Conservation (phyloP, 2,113 vertebrate genomes). For the Rallus limicola region DNA sequence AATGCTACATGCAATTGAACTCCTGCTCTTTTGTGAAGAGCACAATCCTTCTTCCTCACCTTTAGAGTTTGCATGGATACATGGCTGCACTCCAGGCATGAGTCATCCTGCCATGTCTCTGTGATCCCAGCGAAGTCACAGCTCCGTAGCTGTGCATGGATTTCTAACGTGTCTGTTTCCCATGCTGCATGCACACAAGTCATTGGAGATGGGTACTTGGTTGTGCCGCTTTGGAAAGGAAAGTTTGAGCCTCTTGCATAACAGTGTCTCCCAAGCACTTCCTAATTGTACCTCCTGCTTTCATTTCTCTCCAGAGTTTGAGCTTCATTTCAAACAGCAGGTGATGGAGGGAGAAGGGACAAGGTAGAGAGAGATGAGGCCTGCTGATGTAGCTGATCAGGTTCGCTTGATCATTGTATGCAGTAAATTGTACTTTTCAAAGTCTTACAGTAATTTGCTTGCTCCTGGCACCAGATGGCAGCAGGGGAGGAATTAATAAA, state of each 20-base stretch:
- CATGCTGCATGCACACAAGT: neutral
- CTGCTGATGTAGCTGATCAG: neutral
- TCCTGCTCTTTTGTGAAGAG: neutral
- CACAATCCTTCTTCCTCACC: neutral
- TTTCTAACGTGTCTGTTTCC: neutral
- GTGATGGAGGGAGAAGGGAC: neutral
- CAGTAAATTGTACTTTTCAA: neutral
- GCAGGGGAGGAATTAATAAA: constrained; percentile 25
- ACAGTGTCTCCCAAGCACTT: neutral
- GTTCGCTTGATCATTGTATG: neutral
- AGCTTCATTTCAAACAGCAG: neutral
- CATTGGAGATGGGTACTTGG: neutral
- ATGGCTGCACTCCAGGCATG: neutral
- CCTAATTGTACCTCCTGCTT: neutral
- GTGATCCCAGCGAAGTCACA: neutral
- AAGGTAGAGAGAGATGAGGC: neutral
- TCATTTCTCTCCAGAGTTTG: neutral
- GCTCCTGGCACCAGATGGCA: constrained; percentile 55
- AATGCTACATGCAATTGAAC: neutral
- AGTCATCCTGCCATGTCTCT: neutral
- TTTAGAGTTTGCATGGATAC: neutral
- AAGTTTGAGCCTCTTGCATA: neutral
- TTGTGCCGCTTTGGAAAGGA: neutral
- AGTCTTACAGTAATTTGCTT: constrained; percentile 27
- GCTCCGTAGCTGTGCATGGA: neutral